phyloP scores from a whole-genome alignment of 2,888 invertebrate genomes.

The Ceriagrion tenellum region DNA sequence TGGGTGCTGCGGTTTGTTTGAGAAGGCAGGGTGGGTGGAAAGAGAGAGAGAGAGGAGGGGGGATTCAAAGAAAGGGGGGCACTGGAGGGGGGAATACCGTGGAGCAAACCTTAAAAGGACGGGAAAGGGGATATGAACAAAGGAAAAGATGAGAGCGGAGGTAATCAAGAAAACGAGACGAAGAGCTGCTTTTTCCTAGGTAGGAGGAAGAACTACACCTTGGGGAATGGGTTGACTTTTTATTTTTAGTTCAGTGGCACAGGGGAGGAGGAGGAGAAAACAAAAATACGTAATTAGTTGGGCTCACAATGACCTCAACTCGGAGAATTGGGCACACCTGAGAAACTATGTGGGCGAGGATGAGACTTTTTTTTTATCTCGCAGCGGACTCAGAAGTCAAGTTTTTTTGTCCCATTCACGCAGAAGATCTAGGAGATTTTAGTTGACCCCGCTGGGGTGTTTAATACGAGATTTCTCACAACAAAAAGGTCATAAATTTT shows the following conservation, averaged over 20 bases:
- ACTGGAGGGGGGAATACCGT: neutral
- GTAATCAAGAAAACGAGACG: neutral
- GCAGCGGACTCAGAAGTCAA: no score
- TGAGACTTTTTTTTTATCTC: no score
- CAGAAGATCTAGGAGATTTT: no score
- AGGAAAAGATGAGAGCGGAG: neutral
- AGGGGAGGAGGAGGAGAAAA: neutral
- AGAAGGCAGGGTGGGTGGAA: neutral
- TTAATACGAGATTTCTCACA: no score
- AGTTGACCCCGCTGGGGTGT: no score
- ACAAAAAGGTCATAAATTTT: no score
- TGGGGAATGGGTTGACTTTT: neutral
- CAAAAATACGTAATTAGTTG: neutral
- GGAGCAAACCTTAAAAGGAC: no score
- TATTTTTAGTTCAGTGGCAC: no score
- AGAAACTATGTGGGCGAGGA: no score
- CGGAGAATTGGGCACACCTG: no score
- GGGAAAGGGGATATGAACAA: neutral
- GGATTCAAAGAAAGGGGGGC: neutral
- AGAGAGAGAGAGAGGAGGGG: neutral
- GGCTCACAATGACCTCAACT: neutral
- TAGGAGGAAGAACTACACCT: neutral
- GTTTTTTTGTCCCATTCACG: no score
- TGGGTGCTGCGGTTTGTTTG: constrained; percentile 27
- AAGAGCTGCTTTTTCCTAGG: neutral